Base-by-base conservation (phyloP, 2,888 invertebrate species). In the Drosophila demipolita region DNA sequence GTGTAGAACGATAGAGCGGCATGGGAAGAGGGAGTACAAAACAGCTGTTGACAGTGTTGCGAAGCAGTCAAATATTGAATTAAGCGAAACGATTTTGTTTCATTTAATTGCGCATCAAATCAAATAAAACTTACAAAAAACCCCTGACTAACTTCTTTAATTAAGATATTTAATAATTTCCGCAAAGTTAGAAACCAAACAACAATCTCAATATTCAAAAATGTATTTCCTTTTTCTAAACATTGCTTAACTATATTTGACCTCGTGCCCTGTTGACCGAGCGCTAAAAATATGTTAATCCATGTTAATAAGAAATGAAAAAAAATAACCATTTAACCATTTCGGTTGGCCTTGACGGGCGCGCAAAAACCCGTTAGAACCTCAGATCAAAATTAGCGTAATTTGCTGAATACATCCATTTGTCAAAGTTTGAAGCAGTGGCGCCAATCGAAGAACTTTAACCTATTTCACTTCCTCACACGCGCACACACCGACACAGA, bases 191-290 rank as follows among this genome's bases (percentile, higher is more conserved):
- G 3, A 40, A 35, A 29, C 29, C 50, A 66, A 82, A 63, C 69
- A 74, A 74, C 79, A 82, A 79, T 79, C 82, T 78, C 79, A 49
- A 52, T 15, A 26, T 48, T 49, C 35, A 61, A 2, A 66, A 60
- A 59, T 26, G 15, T 71, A 87, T 83, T 90, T 89, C 89, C 80
- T 90, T 82, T 87, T 71, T 62, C 69, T 62, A 67, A 74, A 69
- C 64, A 67, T 55, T 49, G 62, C 45, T 71, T 54, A 73, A 72
- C 52, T 9, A 50, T 66, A 74, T 73, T 71, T 81, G 66, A 82
- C 90, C 86, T 86, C 90, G 90, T 89, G 90, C 90, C 86, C 86
- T 86, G 90, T 84, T 90, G 90, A 90, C 88, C 90, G 73, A 74
- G 52, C 65, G 68, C 68, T 52, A 65, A 83, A 73, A 82, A 73